phyloP scores from a whole-genome alignment of 2,888 invertebrate species.

The Zygothrica quintamaculata region DNA sequence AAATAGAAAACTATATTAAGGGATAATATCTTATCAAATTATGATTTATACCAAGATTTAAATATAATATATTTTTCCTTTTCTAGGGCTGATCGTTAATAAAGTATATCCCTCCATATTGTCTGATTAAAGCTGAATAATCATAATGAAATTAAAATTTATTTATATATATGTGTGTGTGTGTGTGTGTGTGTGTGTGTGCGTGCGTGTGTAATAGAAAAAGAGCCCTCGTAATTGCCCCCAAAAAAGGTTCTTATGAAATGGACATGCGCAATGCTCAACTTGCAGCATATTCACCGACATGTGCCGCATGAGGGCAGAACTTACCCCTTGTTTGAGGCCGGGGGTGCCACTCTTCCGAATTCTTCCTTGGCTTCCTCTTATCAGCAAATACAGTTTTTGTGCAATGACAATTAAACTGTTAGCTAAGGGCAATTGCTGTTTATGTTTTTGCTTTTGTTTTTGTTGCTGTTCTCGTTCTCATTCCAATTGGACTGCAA shows the following conservation, averaged over 20 bases:
- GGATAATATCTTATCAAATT: too few species aligned
- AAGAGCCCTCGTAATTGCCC: slow-evolving; percentile 22
- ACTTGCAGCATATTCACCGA: slow-evolving; percentile 25
- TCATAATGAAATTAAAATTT: too few species aligned
- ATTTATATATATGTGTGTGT: too few species aligned
- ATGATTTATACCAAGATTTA: too few species aligned
- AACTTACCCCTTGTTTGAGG: slow-evolving; percentile 50
- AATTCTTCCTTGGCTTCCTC: slow-evolving; percentile 35
- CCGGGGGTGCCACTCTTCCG: slow-evolving; percentile 4
- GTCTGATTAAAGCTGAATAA: too few species aligned
- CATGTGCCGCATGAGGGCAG: slow-evolving; percentile 17
- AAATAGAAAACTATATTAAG: too few species aligned
- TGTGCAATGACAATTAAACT: slow-evolving; percentile 58
- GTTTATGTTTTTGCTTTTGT: slow-evolving; percentile 13
- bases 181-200: too few species aligned
- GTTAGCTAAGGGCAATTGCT: slow-evolving; percentile 50
- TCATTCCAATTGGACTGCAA: slow-evolving; percentile 43
- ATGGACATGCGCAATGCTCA: slow-evolving; percentile 57
- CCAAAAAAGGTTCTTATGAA: slow-evolving; percentile 13
- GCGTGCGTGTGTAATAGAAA: too few species aligned
- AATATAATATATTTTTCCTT: too few species aligned
- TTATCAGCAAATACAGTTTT: slow-evolving; percentile 51
- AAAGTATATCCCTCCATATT: too few species aligned
- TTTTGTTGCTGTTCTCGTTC: slow-evolving; percentile 9
- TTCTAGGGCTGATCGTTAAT: too few species aligned